Percentiles rank a stretch among this genome's conserved stretches.
phyloP scores from a whole-genome alignment of 2,797 vertebrate species.

The Otus scops region DNA sequence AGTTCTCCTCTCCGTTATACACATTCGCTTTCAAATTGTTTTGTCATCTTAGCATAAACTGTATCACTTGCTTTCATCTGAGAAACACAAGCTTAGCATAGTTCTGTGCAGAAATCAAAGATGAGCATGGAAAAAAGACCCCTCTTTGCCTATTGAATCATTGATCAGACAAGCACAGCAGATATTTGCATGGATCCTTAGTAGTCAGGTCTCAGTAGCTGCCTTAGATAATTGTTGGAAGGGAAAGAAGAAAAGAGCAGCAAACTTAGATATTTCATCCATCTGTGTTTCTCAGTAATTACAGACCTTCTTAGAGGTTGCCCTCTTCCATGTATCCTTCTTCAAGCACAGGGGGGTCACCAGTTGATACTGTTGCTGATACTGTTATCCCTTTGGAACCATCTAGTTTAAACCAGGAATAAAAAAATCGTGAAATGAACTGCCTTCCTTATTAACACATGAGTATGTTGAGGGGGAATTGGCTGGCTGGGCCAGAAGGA shows the following conservation, averaged over 20 bases:
- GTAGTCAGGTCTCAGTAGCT: constrained; percentile 31
- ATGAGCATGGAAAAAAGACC: constrained; percentile 50
- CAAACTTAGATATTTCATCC: neutral
- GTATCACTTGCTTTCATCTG: constrained; percentile 70
- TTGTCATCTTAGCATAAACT: constrained; percentile 76
- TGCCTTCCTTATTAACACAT: neutral
- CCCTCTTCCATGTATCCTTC: neutral
- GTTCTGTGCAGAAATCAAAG: constrained; percentile 69
- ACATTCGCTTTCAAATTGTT: constrained; percentile 73
- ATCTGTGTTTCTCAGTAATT: neutral
- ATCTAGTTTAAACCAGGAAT: neutral
- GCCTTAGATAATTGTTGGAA: constrained; percentile 43
- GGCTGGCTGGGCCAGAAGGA: neutral
- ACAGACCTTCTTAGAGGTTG: neutral
- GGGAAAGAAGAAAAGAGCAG: constrained; percentile 10
- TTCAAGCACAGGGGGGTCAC: neutral
- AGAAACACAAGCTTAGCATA: constrained; percentile 68
- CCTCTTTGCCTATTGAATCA: constrained; percentile 69
- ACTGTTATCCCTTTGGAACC: neutral
- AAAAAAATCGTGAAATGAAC: neutral
- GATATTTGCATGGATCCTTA: constrained; percentile 54
- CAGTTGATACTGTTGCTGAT: neutral
- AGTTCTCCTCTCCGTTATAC: constrained; percentile 70
- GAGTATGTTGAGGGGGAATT: neutral
- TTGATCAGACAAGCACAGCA: constrained; percentile 64